Base-by-base conservation (phyloP, 2,888 invertebrate species). In the Panorpa germanica region DNA sequence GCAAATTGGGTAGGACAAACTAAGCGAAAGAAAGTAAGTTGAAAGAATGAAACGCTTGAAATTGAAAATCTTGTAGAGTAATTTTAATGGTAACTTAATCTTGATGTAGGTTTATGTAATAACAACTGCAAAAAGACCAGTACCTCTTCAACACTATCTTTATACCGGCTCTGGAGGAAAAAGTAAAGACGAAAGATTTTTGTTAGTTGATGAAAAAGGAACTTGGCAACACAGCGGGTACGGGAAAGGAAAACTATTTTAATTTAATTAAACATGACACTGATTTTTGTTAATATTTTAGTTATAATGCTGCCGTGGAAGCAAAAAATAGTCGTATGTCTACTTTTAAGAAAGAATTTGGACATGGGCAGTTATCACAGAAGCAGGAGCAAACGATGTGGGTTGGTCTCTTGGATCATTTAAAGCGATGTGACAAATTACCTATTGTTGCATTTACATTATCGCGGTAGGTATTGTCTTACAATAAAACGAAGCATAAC, bases 381-480 rank as follows among this genome's bases (percentile, higher is more conserved):
- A 71, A 73, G 45, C 73, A 81, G 43, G 88, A 91, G 40, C 77
- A 75, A 45, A 74, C 72, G 0, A 68, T 80, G 47, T 88, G 83
- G 78, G 63, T 70, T 20, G 74, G 76, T 3, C 61, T 91, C 28
- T 70, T 95, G 23, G 75, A 80, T 40, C 81, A 86, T 55, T 62
- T 98, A 29, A 67, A 70, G 42, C 67, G 71, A 35, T 65, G 72
- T 35, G 76, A 91, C 41, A 74, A 86, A 46, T 59, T 98, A 31
- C 98, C 98, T 0, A 83, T 86, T 0, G 91, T 98, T 0, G 80
- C 83, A 0, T 98, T 98, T 48, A 88, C 86, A 1, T 66, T 98
- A 39, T 95, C 95, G 0, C 61, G 88, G 38, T 78, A 70, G 41
- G 68, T 78, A 49, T 90, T 80, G 47, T 73, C 9, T 13, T 3